Conservation (phyloP, 2,113 vertebrate genomes). For the Noctilio leporinus region DNA sequence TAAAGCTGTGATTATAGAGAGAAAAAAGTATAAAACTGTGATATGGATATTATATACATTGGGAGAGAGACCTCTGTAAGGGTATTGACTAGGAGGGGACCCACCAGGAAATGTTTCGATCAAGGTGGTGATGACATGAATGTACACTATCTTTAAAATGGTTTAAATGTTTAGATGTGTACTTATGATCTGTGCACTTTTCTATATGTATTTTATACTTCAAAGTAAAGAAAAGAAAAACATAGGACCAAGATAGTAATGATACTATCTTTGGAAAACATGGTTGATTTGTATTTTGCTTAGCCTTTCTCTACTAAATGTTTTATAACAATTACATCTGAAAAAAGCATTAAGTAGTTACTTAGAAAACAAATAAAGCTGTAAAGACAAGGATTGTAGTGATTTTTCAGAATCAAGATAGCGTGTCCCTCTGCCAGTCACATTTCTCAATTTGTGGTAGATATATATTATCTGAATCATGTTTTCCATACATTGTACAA, state of each 20-base stretch:
- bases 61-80: neutral
- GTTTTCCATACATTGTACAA: conserved; percentile 16
- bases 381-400: neutral
- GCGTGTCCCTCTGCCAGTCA: neutral
- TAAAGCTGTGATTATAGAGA: neutral
- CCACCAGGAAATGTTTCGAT: neutral
- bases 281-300: neutral
- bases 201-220: neutral
- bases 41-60: neutral
- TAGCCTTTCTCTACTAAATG: neutral
- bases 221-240: neutral
- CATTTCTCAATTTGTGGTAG: neutral
- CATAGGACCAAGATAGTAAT: neutral
- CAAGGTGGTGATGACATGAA: neutral
- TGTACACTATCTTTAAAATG: neutral
- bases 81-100: neutral
- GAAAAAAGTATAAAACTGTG: neutral
- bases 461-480: neutral
- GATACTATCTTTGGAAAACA: neutral
- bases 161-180: neutral
- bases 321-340: neutral
- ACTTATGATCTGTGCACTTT: neutral
- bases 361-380: neutral
- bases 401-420: neutral
- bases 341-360: neutral